Percentiles rank a stretch among this genome's conserved stretches.
These are phyloP conservation scores for Drosophila sulfurigaster DNA, from an alignment of 1,140 invertebrate genomes.

Conservation along the genomic window DNA sequence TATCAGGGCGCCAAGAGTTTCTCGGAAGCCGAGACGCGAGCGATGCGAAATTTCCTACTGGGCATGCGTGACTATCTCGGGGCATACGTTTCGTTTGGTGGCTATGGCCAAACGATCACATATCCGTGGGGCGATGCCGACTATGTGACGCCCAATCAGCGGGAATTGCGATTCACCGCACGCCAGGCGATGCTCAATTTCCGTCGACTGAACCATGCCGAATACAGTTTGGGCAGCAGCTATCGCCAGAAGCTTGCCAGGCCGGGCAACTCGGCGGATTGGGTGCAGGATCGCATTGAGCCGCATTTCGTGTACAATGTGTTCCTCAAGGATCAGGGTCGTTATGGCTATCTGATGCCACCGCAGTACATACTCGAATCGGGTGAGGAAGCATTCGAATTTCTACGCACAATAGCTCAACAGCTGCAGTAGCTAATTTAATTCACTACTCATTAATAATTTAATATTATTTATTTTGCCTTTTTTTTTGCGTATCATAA, in stretches of 20 bases:
- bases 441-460: conserved; percentile 4
- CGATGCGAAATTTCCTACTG: conserved; percentile 88
- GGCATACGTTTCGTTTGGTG: conserved; percentile 91
- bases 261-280: conserved; percentile 89
- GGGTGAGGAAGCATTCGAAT: conserved; percentile 92
- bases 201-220: conserved; percentile 69
- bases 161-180: conserved; percentile 56
- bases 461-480: background rate
- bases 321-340: conserved; percentile 91
- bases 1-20: conserved; percentile 92
- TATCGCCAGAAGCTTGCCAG: conserved; percentile 75
- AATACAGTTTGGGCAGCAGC: conserved; percentile 75
- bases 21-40: conserved; percentile 93
- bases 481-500: background rate
- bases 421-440: conserved; percentile 56
- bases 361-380: conserved; percentile 90
- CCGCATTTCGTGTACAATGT: conserved; percentile 92
- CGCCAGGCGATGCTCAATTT: conserved; percentile 67
- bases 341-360: conserved; percentile 92
- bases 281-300: conserved; percentile 88
- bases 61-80: conserved; percentile 69
- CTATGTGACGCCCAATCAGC: conserved; percentile 71
- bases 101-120: conserved; percentile 90
- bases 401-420: conserved; percentile 89
- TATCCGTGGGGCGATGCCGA: conserved; percentile 83